A percentile compares a stretch with the other conserved stretches of the same genome.
These are phyloP conservation scores for Chloroclystis v-ata DNA, from an alignment of 2,888 invertebrate species.

Conservation along the genomic window DNA sequence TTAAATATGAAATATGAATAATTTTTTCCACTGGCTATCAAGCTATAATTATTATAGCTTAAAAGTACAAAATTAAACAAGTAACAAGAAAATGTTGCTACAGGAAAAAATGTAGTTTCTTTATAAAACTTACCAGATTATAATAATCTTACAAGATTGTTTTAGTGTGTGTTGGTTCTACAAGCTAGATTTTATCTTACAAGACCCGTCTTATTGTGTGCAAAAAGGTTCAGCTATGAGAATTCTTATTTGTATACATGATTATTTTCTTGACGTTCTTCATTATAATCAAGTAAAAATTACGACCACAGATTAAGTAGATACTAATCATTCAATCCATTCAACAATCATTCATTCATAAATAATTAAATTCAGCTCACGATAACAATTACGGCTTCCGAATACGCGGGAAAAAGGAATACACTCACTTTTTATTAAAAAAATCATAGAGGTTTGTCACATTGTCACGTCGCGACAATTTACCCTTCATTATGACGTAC, in stretches of 20 bases:
- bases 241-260: background rate
- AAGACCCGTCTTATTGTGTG: background rate
- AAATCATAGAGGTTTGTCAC: constrained; percentile 36
- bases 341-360: constrained; percentile 42
- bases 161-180: background rate
- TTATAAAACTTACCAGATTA: too few species aligned
- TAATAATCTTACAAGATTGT: background rate
- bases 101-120: too few species aligned
- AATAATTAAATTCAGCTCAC: constrained; percentile 47
- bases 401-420: constrained; percentile 53
- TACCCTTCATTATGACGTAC: constrained; percentile 65
- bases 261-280: too few species aligned
- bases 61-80: too few species aligned
- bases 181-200: background rate
- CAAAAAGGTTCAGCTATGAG: background rate
- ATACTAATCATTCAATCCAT: constrained; percentile 10
- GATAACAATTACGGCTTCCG: constrained; percentile 52
- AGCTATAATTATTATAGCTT: too few species aligned
- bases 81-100: too few species aligned
- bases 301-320: too few species aligned
- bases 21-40: too few species aligned
- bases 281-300: too few species aligned
- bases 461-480: constrained; percentile 69
- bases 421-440: constrained; percentile 66
- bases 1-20: too few species aligned